Evolutionary conservation across 2,797 vertebrate genomes (phyloP), one percentile per base, ranked within the genome.

Genomic region (Picus viridis): DNA sequence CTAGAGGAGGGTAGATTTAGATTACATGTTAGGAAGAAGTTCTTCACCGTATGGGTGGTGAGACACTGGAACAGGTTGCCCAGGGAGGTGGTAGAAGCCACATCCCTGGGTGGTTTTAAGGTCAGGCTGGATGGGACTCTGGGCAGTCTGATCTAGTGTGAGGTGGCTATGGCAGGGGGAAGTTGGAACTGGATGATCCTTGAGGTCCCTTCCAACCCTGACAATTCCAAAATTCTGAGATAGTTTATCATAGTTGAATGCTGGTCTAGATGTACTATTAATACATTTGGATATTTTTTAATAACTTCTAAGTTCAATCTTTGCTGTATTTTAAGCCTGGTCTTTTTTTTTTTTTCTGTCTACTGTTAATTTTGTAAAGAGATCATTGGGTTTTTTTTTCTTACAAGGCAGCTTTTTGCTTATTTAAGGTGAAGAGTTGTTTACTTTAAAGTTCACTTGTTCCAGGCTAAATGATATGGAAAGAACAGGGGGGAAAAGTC

Each of bases 281-380:
- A 59, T 23, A 36, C 12, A 53, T 36, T 32, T 56, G 12, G 56
- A 34, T 3, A 14, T 27, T 70, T 62, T 71, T 64, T 54, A 4
- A 1, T 81, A 75, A 34, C 1, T 6, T 56, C 1, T 13, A 39
- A 0, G 19, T 29, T 51, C 7, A 58, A 0, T 51, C 27, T 69
- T 72, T 29, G 29, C 32, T 84, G 17, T 71, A 1, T 65, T 36
- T 76, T 39, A 77, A 77, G 4, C 10, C 32, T 14, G 0, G 71
- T 73, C n/a, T n/a, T 59, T 22, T 43, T 68, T 75, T 74, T 76
- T 63, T 22, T 16, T 68, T 72, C 34, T 56, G 4, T 43, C 34
- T 57, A 0, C 19, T 61, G 2, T 34, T 76, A 10, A 67, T 83
- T 68, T 57, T 39, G 17, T 17, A 71, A 62, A 30, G 1, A 17